These are phyloP conservation scores for Pipistrellus nathusii DNA, from an alignment of 2,797 vertebrate genomes.

Conservation along the genomic window DNA sequence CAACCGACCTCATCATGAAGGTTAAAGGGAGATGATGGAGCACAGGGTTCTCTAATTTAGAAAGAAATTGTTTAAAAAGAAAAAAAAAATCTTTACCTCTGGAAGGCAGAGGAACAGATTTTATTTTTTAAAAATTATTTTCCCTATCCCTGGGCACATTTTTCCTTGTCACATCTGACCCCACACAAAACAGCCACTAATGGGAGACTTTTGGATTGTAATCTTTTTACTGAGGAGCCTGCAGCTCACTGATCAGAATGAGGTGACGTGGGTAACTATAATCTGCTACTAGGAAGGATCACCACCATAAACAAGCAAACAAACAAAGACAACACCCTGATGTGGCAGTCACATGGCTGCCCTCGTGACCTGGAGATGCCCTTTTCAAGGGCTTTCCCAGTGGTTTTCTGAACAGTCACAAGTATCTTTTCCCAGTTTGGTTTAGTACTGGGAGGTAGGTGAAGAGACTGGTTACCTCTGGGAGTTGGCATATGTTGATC, in stretches of 20 bases:
- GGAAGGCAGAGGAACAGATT: slow-evolving; percentile 25
- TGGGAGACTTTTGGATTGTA: neutral
- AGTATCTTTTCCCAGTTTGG: neutral
- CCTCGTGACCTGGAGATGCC: neutral
- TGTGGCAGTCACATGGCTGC: no score
- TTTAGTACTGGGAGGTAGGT: neutral
- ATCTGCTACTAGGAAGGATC: neutral
- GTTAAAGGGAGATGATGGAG: neutral
- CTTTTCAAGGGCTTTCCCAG: neutral
- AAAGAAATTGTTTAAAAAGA: slow-evolving; percentile 3
- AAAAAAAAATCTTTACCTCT: neutral
- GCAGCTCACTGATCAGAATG: slow-evolving; percentile 6
- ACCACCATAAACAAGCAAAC: neutral
- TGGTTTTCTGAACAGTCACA: slow-evolving; percentile 12
- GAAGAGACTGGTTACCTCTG: neutral
- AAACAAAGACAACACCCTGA: neutral
- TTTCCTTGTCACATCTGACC: slow-evolving; percentile 59
- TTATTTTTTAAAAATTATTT: neutral
- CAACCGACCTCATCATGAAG: neutral
- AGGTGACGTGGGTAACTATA: neutral
- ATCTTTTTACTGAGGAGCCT: neutral
- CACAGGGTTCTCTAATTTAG: slow-evolving; percentile 16
- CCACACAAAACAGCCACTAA: slow-evolving; percentile 47
- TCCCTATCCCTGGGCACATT: neutral
- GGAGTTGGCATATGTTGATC: neutral